Conservation (phyloP, 23 tunicate species). For the Trididemnum miniatum region DNA sequence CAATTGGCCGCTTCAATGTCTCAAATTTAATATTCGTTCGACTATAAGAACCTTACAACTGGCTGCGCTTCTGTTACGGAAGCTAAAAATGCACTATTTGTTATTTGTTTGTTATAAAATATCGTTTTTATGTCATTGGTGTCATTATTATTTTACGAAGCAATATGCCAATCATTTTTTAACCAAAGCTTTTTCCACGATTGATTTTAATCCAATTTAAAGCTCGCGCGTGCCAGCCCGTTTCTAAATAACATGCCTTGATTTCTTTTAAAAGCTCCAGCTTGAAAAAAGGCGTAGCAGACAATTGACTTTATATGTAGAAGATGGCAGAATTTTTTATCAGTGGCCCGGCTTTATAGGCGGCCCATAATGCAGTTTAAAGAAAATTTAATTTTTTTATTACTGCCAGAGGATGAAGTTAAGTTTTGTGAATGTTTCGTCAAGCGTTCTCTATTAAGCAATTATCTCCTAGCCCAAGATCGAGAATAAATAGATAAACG, state of each 20-base stretch:
- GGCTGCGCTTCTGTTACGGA: too few relatives aligned
- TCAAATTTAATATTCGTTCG: too few relatives aligned
- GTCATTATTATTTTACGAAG: too few relatives aligned
- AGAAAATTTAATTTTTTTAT: slow-evolving; percentile 19
- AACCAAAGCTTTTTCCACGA: neutral
- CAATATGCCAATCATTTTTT: neutral
- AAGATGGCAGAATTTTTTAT: neutral
- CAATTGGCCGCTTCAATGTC: too few relatives aligned
- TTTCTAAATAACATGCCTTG: neutral
- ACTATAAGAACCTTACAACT: too few relatives aligned
- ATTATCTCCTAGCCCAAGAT: slow-evolving; percentile 49
- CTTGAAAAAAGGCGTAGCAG: slow-evolving; percentile 46
- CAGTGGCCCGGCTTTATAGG: neutral
- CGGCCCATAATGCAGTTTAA: slow-evolving; percentile 6
- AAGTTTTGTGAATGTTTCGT: neutral
- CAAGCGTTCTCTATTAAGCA: slow-evolving; percentile 30
- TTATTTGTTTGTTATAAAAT: too few relatives aligned
- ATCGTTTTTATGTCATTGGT: too few relatives aligned
- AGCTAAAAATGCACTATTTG: too few relatives aligned
- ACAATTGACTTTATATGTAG: slow-evolving; percentile 65
- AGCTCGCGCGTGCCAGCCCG: slow-evolving; percentile 46
- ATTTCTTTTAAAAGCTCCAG: neutral
- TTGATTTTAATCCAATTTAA: slow-evolving; percentile 64
- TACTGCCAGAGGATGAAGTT: neutral
- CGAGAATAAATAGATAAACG: slow-evolving; percentile 6